Percentiles rank a stretch among this genome's conserved stretches.
Evolutionary conservation across 1,140 invertebrate genomes (phyloP).

Genomic region (Camponotus pennsylvanicus): DNA sequence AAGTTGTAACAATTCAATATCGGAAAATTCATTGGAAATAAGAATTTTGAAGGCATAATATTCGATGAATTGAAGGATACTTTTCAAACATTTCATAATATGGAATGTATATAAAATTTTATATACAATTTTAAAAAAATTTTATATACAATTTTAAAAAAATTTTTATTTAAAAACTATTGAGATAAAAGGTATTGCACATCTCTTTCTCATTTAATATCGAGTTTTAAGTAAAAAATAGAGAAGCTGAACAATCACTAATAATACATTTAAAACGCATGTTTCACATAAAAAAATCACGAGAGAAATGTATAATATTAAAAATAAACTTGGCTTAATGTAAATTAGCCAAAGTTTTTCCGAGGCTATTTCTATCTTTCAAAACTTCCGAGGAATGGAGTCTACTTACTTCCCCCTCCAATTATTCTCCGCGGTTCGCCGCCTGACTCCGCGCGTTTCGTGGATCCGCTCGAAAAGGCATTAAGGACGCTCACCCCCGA

Average conservation of each 20-base stretch:
- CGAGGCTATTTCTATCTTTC: not conserved
- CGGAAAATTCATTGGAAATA: not conserved
- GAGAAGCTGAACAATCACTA: not conserved
- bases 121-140: not conserved
- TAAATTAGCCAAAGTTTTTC: not conserved
- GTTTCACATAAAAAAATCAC: not conserved
- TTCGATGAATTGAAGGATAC: not conserved
- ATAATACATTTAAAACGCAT: not conserved
- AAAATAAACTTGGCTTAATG: not conserved
- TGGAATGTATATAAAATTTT: not conserved
- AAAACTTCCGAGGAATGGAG: slow-evolving; percentile 16
- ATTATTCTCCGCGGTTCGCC: slow-evolving; percentile 48
- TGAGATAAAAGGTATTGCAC: not conserved
- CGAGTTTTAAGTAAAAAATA: not conserved
- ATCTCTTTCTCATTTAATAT: too few relatives aligned
- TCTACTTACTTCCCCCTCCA: not conserved
- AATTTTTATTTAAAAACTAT: not conserved
- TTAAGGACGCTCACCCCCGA: slow-evolving; percentile 71
- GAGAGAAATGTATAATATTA: not conserved
- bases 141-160: slow-evolving; percentile 9
- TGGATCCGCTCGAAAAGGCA: slow-evolving; percentile 81
- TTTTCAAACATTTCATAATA: not conserved
- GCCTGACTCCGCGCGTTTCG: slow-evolving; percentile 50
- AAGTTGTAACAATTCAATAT: not conserved
- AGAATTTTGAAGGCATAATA: not conserved